Evolutionary conservation across 2,888 invertebrate species (phyloP), one percentile per base, ranked within the genome.

Genomic region (Gnatocerus cornutus): DNA sequence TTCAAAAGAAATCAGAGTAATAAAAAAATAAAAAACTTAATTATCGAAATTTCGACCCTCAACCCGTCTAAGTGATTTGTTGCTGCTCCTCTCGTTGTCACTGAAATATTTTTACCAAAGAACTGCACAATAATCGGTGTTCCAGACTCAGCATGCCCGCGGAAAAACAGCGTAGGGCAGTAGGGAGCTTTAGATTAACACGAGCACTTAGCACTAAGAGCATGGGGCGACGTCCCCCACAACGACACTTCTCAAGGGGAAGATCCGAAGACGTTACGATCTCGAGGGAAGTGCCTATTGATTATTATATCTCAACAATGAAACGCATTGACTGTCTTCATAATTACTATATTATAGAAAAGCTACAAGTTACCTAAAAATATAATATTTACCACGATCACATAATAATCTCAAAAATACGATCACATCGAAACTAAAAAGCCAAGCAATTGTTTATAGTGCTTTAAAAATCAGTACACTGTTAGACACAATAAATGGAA

Each of bases 121-220:
- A 43, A 43, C 43, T 46, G 29, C 46, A 30, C 46, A n/a, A 21
- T 27, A 58, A 59, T 46, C 64, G 73, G 63, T 70, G 74, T 74
- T 73, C 72, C 71, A 67, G 71, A 71, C 71, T 68, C 74, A 74
- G 76, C 77, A 29, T 10, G 76, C 33, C 33, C 75, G 75, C 76
- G 76, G 74, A 77, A 77, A 78, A 78, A 78, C 77, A 76, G 82
- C 79, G 79, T 80, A 81, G 78, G 79, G 56, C 65, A 56, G 65
- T 30, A 39, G 67, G 67, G 50, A 50, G 79, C 76, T 76, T 76
- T 76, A 79, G 81, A 80, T 81, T 80, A 80, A 81, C 81, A 80
- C 79, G 76, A 81, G 82, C 83, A 81, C 83, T 83, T 82, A 83
- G 82, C 80, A 79, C 80, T 82, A 81, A 82, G 82, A 81, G 82